Evolutionary conservation across 2,888 invertebrate genomes (phyloP).

Genomic region (Mesorhabditis spiculigera): DNA sequence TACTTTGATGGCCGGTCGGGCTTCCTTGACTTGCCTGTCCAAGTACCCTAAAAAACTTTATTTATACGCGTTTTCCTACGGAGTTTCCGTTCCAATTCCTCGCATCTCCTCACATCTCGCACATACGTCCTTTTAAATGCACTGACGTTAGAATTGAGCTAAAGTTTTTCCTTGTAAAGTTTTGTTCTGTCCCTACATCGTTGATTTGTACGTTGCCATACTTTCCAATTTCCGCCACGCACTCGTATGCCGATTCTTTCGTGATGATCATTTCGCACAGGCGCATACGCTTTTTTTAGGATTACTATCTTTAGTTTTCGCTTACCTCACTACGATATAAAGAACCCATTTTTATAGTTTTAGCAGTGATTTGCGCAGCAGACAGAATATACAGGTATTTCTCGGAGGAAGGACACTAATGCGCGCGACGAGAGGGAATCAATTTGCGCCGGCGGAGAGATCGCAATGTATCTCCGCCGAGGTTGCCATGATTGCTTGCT

Average conservation of each 20-base stretch:
- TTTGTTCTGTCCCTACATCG: conserved; percentile 38
- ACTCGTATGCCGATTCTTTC: conserved; percentile 47
- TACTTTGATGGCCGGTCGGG: conserved; percentile 89
- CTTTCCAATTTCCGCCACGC: conserved; percentile 45
- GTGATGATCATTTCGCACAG: conserved; percentile 45
- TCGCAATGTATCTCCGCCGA: too few species aligned
- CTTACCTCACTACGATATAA: too few species aligned
- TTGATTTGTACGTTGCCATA: conserved; percentile 42
- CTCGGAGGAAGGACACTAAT: too few species aligned
- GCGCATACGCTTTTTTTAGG: conserved; percentile 27
- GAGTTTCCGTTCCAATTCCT: conserved; percentile 75
- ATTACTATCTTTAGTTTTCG: too few species aligned
- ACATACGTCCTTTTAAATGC: conserved; percentile 87
- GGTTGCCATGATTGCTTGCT: too few species aligned
- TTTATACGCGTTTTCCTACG: conserved; percentile 26
- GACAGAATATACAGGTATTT: too few species aligned
- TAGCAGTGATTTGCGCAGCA: too few species aligned
- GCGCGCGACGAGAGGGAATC: too few species aligned
- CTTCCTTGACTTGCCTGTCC: conserved; percentile 91
- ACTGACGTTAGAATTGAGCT: conserved; percentile 75
- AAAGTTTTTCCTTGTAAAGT: conserved; percentile 37
- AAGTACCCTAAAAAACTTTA: conserved; percentile 68
- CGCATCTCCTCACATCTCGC: conserved; percentile 91
- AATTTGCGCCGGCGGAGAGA: too few species aligned
- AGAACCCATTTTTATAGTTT: too few species aligned